These are phyloP conservation scores for Zosterops lateralis DNA, from an alignment of 2,113 vertebrate species.

Conservation along the genomic window DNA sequence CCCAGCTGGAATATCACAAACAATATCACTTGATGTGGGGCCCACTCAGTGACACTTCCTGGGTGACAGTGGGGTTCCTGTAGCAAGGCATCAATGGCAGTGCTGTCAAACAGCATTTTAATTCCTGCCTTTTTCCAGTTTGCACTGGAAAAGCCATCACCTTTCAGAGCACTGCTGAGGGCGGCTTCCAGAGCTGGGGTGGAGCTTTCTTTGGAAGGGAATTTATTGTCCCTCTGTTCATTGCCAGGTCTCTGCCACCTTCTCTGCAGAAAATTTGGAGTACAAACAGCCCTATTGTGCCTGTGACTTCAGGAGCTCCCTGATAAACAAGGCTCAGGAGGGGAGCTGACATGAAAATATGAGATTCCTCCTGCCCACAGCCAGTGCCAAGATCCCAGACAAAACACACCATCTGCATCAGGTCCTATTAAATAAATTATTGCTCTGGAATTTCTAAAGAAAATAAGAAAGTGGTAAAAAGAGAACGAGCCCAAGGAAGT, in stretches of 20 bases:
- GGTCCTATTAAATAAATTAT: slow-evolving; percentile 71
- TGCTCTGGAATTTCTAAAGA: slow-evolving; percentile 31
- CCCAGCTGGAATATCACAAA: neutral
- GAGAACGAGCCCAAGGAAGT: neutral
- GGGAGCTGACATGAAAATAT: slow-evolving; percentile 65
- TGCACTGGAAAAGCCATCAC: neutral
- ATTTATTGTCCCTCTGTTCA: slow-evolving; percentile 48
- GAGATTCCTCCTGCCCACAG: slow-evolving; percentile 51
- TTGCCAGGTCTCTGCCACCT: slow-evolving; percentile 35
- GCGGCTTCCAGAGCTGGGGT: neutral
- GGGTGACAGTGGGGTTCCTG: neutral
- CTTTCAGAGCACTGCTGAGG: accelerated
- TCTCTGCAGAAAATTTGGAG: slow-evolving; percentile 57
- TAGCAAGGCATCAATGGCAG: accelerated
- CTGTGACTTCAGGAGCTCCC: slow-evolving; percentile 56
- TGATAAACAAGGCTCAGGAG: slow-evolving; percentile 65
- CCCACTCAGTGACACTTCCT: neutral
- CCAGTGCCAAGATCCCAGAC: slow-evolving; percentile 53
- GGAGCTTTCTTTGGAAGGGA: neutral
- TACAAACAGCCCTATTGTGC: slow-evolving; percentile 55
- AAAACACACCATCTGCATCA: slow-evolving; percentile 59
- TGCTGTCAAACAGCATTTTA: neutral
- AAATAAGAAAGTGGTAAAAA: neutral
- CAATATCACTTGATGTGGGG: accelerated
- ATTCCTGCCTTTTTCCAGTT: neutral